Evolutionary conservation across 2,888 invertebrate species (phyloP), one percentile per base, ranked within the genome.

Genomic region (Brachyopa scutellaris): DNA sequence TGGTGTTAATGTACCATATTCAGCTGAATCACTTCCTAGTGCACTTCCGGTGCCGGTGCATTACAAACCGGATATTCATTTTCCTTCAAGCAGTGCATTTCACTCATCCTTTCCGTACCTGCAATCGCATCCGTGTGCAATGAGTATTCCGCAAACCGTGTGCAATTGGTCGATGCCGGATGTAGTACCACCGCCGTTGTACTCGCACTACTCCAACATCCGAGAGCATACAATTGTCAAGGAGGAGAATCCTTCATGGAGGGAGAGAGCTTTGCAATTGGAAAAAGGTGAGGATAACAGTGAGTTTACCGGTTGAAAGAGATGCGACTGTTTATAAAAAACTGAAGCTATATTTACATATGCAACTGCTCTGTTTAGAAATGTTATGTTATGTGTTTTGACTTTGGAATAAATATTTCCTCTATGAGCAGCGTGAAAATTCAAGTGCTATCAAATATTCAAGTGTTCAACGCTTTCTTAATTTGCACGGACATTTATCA

Each of bases 201-300:
- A 51, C n/a, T 47, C 70, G 7, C 59, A 66, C 11, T 77, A 80
- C 17, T n/a, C 74, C 6, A 77, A 69, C 7, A 42, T 70, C 19
- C 84, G 84, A 1, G 89, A 89, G 55, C 86, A 88, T 57, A 73
- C 85, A 1, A 89, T 89, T 9, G 85, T 85, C 19, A 88, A 88
- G 80, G 88, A 88, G 59, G 85, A 87, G 31, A 89, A 89, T 86
- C 88, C 88, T 87, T 91, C 91, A 33, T 93, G 93, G 93, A 92
- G 93, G 85, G 92, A 93, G 83, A 90, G 92, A 49, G 93, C 93
- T 1, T 84, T 93, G 85, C 93, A 93, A 88, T 91, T 93, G 76
- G 93, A 93, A 88, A 93, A 92, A 91, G 93, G 93, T 93, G 78
- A 85, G 78, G 29, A 66, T 40, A 17, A 26, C 36, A 57, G 29